A percentile compares a stretch with the other conserved stretches of the same genome.
Evolutionary conservation across 2,113 vertebrate species (phyloP).

Genomic region (Spilogale gracilis): DNA sequence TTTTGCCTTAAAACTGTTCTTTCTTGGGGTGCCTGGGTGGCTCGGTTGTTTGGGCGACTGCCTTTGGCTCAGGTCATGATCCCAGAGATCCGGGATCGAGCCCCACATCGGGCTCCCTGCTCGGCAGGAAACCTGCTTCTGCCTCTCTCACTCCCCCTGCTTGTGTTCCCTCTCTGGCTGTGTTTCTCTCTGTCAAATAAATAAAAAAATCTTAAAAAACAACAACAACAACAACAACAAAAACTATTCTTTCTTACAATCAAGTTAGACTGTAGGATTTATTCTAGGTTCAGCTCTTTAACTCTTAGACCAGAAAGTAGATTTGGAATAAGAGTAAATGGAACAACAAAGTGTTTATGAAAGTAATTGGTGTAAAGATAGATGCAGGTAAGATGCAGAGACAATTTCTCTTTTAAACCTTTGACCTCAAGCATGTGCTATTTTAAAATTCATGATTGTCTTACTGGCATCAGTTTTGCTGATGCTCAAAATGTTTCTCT

Average conservation of each 20-base stretch:
- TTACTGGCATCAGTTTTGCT: slow-evolving; percentile 14
- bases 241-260: neutral
- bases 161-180: no score
- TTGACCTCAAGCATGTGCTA: neutral
- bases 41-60: no score
- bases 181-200: no score
- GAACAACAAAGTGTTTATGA: neutral
- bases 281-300: neutral
- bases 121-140: no score
- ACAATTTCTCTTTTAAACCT: neutral
- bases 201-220: no score
- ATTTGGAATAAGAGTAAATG: slow-evolving; percentile 43
- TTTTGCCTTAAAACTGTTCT: slow-evolving; percentile 41
- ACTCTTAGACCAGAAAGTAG: slow-evolving; percentile 31
- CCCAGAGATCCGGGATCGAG: no score
- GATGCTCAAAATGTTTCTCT: neutral
- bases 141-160: no score
- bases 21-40: neutral
- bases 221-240: no score
- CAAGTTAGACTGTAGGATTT: slow-evolving; percentile 53
- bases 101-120: no score
- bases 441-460: neutral
- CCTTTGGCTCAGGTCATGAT: no score
- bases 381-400: neutral
- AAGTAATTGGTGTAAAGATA: neutral